Conservation (phyloP, 2,113 vertebrate species). For the Hippocampus comes region DNA sequence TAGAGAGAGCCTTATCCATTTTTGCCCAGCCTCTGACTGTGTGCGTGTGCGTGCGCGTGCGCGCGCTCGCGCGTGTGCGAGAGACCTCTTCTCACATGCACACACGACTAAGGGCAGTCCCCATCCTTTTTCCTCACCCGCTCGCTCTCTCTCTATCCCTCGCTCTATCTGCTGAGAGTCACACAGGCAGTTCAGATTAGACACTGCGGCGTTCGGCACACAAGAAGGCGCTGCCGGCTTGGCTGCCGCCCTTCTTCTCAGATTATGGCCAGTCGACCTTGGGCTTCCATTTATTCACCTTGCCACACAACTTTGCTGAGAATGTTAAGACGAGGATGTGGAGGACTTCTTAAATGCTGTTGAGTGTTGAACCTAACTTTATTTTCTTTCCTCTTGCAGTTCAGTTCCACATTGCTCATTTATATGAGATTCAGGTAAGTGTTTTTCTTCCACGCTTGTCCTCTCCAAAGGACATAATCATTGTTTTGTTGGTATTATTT, state of each 20-base stretch:
- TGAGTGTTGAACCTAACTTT: conserved; percentile 5
- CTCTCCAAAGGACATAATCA: conserved; percentile 14
- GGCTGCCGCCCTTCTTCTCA: conserved; percentile 44
- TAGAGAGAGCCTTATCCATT: conserved; percentile 53
- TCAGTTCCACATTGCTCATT: conserved; percentile 99
- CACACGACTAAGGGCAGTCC: conserved; percentile 54
- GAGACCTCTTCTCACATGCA: conserved; percentile 21
- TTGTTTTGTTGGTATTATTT: conserved; percentile 11
- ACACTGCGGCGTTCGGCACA: conserved; percentile 70
- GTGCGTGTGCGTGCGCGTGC: not conserved
- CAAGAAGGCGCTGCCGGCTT: conserved; percentile 63
- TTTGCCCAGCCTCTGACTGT: conserved; percentile 30
- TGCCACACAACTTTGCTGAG: conserved; percentile 27
- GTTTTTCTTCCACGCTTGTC: not conserved
- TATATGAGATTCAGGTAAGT: conserved; percentile 99
- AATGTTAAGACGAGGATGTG: conserved; percentile 21
- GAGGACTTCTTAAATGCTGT: conserved; percentile 9
- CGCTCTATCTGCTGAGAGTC: conserved; percentile 65
- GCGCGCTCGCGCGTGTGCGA: not conserved
- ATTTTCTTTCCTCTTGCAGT: conserved; percentile 75
- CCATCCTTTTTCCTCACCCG: conserved; percentile 36
- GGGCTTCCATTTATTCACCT: conserved; percentile 19
- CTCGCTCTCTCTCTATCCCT: conserved; percentile 29
- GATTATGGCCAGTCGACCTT: conserved; percentile 23
- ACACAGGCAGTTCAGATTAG: conserved; percentile 70